phyloP scores from a whole-genome alignment of 2,888 invertebrate species.

The Escarpia spicata region DNA sequence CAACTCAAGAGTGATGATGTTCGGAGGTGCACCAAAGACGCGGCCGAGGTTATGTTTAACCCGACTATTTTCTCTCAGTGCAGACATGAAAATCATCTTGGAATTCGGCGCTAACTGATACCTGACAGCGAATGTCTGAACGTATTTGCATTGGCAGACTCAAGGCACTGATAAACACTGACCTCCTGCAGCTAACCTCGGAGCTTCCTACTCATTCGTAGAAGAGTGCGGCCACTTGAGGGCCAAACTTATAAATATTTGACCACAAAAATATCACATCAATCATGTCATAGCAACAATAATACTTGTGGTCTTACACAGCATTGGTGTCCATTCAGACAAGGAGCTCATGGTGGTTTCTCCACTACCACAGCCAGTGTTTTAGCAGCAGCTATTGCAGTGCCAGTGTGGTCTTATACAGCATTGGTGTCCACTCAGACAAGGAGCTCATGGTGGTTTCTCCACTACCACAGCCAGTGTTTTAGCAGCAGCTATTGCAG shows the following conservation, averaged over 20 bases:
- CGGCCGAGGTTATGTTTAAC: background rate
- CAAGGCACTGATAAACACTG: background rate
- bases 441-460: no score
- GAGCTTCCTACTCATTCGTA: background rate
- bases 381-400: no score
- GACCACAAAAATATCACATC: background rate
- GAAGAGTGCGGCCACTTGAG: background rate
- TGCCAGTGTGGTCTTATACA: no score
- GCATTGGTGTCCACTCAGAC: no score
- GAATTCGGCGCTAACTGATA: constrained; percentile 10
- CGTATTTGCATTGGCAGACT: background rate
- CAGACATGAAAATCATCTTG: constrained; percentile 2
- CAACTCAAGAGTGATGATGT: background rate
- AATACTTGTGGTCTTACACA: no score
- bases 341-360: no score
- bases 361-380: no score
- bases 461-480: no score
- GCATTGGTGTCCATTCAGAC: no score
- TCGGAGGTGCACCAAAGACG: background rate
- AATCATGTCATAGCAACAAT: no score
- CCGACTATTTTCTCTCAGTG: background rate
- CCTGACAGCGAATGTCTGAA: background rate
- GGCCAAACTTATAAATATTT: background rate
- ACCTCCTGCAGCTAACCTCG: background rate
- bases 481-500: no score